These are phyloP conservation scores for Synergus japonicus DNA, from an alignment of 2,888 invertebrate genomes.

Conservation along the genomic window DNA sequence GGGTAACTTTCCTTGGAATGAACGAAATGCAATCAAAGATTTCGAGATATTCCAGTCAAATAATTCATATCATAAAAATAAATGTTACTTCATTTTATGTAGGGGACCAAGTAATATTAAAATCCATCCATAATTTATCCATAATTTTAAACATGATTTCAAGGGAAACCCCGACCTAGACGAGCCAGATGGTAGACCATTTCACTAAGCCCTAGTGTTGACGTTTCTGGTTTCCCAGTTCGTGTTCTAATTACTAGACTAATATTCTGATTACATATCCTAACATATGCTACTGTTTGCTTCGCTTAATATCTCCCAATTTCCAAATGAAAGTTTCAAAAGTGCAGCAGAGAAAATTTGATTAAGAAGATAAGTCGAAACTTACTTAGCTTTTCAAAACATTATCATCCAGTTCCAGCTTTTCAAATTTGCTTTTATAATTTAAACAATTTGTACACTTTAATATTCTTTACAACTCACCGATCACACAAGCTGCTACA, in stretches of 20 bases:
- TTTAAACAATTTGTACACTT: not conserved
- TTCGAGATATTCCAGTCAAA: not conserved
- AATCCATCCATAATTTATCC: too few species aligned
- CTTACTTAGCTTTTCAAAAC: not conserved
- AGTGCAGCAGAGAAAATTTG: too few species aligned
- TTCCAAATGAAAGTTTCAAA: too few species aligned
- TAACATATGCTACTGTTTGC: not conserved
- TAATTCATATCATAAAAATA: not conserved
- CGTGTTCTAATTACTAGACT: not conserved
- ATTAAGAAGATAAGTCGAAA: too few species aligned
- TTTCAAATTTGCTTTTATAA: too few species aligned
- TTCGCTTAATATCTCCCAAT: not conserved
- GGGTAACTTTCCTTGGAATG: not conserved
- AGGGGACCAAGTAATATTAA: too few species aligned
- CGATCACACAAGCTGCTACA: constrained; percentile 17
- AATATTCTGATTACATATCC: not conserved
- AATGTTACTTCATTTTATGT: too few species aligned
- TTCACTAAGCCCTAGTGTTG: not conserved
- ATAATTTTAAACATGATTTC: not conserved
- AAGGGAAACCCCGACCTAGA: not conserved
- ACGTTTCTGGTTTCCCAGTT: not conserved
- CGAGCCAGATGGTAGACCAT: too few species aligned
- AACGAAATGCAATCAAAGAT: not conserved
- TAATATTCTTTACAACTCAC: constrained; percentile 9
- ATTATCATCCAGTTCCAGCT: not conserved